Percentiles rank a stretch among this genome's conserved stretches.
phyloP scores from a whole-genome alignment of 2,113 vertebrate genomes.

The Lontra canadensis region DNA sequence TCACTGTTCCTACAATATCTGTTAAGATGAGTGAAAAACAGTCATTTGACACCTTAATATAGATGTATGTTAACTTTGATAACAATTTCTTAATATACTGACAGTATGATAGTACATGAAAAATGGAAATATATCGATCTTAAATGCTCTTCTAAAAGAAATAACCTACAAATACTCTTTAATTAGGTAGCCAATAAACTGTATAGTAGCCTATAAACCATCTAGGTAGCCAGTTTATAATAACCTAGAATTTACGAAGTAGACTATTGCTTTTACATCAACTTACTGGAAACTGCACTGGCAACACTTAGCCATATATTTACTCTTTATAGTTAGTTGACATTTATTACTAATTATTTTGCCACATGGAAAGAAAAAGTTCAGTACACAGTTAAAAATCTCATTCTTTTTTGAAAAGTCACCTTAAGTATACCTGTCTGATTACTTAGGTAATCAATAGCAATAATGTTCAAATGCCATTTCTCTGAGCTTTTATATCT shows the following conservation, averaged over 20 bases:
- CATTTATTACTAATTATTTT: not conserved
- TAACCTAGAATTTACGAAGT: not conserved
- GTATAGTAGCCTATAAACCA: too few relatives aligned
- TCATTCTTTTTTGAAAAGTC: not conserved
- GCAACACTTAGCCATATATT: not conserved
- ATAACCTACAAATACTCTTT: slow-evolving; percentile 9
- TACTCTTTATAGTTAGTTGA: not conserved
- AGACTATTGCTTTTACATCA: not conserved
- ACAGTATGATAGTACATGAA: not conserved
- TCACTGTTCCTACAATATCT: not conserved
- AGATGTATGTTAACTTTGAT: not conserved
- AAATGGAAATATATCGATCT: not conserved
- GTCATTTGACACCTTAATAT: not conserved
- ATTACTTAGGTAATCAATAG: not conserved
- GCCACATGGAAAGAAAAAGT: not conserved
- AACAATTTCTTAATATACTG: not conserved
- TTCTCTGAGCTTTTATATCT: not conserved
- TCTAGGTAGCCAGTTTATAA: not conserved
- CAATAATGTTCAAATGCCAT: not conserved
- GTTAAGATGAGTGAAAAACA: slow-evolving; percentile 2
- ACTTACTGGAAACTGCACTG: not conserved
- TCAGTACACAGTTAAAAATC: slow-evolving; percentile 27
- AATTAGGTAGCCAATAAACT: not conserved
- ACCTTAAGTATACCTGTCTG: not conserved
- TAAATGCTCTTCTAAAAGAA: slow-evolving; percentile 27